Base-by-base conservation (phyloP, 2,888 invertebrate species). In the Agonopterix subpropinquella region DNA sequence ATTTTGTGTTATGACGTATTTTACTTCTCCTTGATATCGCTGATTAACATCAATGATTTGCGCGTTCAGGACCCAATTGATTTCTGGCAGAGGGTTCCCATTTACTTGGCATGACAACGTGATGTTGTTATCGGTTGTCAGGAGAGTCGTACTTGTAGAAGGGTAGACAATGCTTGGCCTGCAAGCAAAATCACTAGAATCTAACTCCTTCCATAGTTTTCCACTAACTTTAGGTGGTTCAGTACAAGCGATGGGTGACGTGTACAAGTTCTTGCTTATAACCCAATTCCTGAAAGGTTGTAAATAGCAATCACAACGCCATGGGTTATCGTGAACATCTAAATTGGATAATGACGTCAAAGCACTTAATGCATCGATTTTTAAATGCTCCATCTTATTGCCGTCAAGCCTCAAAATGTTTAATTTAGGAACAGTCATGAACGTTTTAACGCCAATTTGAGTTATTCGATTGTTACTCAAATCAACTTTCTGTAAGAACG, bases 231-330 rank as follows among this genome's bases (percentile, higher is more conserved):
- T 89, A 0, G 89, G 70, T 0, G 97, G 97, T 58, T 92, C 92
- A 4, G 89, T 83, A 68, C 96, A 95, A 36, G 91, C 90, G 37
- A 95, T 95, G 1, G 94, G 92, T 13, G 92, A 89, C 0, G 94
- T 93, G 63, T 95, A 93, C 11, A 96, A 83, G 47, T 94, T 94
- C 53, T 91, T 91, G 51, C 91, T 89, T 8, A 94, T 90, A 10
- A 92, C 91, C 91, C 93, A 95, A 65, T 95, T 92, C 44, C 95
- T 91, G 58, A 97, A 94, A 11, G 91, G 90, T 65, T 94, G 92
- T 48, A 97, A 82, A 55, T 93, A 92, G 67, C 97, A 97, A 68
- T 97, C 95, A 70, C 97, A 97, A 53, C 93, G 91, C 97, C 97
- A 97, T 0, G 94, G 94, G 72, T 97, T 97, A 53, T 93, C 92